These are phyloP conservation scores for Neocrepidodera transversa DNA, from an alignment of 2,888 invertebrate genomes.

Conservation along the genomic window DNA sequence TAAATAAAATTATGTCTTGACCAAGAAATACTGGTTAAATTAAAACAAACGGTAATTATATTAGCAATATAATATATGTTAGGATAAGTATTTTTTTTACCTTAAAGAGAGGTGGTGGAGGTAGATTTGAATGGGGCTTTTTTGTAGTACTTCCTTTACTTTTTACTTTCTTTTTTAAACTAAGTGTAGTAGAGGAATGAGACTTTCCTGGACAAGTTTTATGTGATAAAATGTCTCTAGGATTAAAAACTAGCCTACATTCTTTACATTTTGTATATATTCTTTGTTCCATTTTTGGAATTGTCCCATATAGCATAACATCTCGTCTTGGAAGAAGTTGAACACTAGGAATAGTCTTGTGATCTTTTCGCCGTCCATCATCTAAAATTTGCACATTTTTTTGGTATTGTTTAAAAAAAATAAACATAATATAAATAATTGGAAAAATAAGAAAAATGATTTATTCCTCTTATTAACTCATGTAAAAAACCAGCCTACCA, in stretches of 20 bases:
- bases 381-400: slow-evolving; percentile 26
- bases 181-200: slow-evolving; percentile 41
- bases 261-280: slow-evolving; percentile 54
- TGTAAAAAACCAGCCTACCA: slow-evolving; percentile 32
- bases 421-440: slow-evolving; percentile 9
- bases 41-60: too few species aligned
- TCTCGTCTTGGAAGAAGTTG: slow-evolving; percentile 54
- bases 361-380: slow-evolving; percentile 27
- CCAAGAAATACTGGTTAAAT: too few species aligned
- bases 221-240: slow-evolving; percentile 37
- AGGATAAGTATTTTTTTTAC: too few species aligned
- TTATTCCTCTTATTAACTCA: too few species aligned
- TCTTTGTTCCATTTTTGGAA: slow-evolving; percentile 55
- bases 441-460: slow-evolving; percentile 3
- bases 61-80: too few species aligned
- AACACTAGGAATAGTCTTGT: slow-evolving; percentile 40
- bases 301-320: slow-evolving; percentile 54
- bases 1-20: too few species aligned
- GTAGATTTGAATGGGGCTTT: slow-evolving; percentile 43
- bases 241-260: slow-evolving; percentile 47
- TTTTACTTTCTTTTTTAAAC: slow-evolving; percentile 52
- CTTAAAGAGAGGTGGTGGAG: slow-evolving; percentile 29
- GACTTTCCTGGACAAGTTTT: slow-evolving; percentile 47
- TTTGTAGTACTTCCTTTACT: slow-evolving; percentile 51
- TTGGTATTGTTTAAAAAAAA: slow-evolving; percentile 5